Conservation (phyloP, 2,113 vertebrate genomes). For the Vombatus ursinus region DNA sequence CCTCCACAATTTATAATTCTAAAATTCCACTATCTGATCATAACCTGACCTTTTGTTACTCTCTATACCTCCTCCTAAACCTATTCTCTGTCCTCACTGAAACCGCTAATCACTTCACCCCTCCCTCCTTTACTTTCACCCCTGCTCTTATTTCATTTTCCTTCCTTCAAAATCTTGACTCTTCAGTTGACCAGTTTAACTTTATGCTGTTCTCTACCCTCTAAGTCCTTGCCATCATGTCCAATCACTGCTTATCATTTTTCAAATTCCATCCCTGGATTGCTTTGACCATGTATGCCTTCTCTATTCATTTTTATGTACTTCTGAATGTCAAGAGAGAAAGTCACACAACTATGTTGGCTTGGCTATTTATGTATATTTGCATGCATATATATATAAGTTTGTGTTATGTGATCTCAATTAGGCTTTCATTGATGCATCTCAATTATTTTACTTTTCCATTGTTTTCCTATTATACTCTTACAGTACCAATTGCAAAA, state of each 20-base stretch:
- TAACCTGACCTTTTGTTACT: background rate
- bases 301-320: background rate
- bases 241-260: background rate
- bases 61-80: slow-evolving; percentile 26
- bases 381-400: background rate
- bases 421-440: background rate
- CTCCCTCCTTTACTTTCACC: background rate
- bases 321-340: background rate
- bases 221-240: background rate
- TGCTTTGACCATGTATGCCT: background rate
- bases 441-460: background rate
- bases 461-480: background rate
- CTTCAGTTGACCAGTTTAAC: background rate
- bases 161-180: background rate
- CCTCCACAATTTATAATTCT: background rate
- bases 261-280: background rate
- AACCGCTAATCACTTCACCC: background rate
- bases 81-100: background rate
- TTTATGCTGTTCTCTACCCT: background rate
- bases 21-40: background rate
- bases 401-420: background rate
- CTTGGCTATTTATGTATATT: background rate
- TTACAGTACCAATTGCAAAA: background rate
- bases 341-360: background rate
- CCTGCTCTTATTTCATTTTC: background rate